Evolutionary conservation across 2,113 vertebrate species (phyloP).

Genomic region (Otocyon megalotis): DNA sequence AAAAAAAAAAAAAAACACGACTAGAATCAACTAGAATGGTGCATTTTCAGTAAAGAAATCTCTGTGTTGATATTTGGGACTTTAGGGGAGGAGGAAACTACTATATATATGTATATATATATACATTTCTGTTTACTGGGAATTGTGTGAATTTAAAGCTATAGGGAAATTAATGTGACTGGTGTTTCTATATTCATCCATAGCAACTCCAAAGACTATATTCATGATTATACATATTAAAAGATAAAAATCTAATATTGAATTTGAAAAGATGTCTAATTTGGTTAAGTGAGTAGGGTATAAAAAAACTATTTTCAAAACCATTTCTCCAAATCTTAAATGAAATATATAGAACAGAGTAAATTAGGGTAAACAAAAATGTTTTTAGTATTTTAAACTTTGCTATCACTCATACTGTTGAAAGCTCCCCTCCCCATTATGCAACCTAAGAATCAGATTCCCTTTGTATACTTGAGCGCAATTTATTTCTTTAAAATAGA

Average conservation of each 20-base stretch:
- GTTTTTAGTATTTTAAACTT: background rate
- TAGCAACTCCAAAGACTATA: background rate
- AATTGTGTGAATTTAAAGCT: background rate
- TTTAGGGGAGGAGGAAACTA: background rate
- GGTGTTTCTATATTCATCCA: background rate
- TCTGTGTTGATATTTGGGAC: background rate
- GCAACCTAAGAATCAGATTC: background rate
- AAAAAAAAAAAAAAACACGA: background rate
- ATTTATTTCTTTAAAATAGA: background rate
- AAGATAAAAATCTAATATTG: background rate
- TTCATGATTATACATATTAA: slow-evolving; percentile 14
- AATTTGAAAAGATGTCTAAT: background rate
- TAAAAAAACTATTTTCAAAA: slow-evolving; percentile 27
- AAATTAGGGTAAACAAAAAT: background rate
- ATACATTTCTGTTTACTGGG: background rate
- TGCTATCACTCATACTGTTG: background rate
- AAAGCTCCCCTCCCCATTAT: background rate
- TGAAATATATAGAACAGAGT: background rate
- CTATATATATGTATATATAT: background rate
- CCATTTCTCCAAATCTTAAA: background rate
- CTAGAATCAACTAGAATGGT: background rate
- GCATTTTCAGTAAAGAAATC: background rate
- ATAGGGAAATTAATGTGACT: background rate
- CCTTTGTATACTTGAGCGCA: background rate
- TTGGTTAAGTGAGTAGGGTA: background rate